A percentile compares a stretch with the other conserved stretches of the same genome.
Evolutionary conservation across 64 coral and sea anemone species (phyloP).

Genomic region (Astreopora myriophthalma): DNA sequence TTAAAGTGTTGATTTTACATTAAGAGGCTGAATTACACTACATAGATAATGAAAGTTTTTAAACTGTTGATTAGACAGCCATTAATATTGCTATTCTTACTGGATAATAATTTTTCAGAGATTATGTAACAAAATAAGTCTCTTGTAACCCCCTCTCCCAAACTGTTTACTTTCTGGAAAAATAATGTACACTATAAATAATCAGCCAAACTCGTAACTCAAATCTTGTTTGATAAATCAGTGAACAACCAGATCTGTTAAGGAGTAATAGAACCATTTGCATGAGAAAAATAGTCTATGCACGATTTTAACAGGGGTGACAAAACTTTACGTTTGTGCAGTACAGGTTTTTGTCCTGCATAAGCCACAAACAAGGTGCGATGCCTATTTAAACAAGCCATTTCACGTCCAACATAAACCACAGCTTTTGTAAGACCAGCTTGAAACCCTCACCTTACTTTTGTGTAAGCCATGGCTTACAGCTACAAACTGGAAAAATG

Average conservation of each 20-base stretch:
- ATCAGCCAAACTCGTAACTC: background rate
- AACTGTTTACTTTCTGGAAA: background rate
- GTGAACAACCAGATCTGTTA: background rate
- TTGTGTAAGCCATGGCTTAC: too few relatives aligned
- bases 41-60: background rate
- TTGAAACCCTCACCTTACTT: too few relatives aligned
- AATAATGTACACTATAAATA: background rate
- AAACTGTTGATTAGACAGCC: background rate
- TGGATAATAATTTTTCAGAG: background rate
- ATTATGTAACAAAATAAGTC: constrained; percentile 12
- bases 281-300: too few relatives aligned
- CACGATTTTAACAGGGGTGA: too few relatives aligned
- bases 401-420: too few relatives aligned
- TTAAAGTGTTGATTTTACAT: background rate
- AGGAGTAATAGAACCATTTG: background rate
- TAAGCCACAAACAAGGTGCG: too few relatives aligned
- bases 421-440: too few relatives aligned
- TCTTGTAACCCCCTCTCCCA: background rate
- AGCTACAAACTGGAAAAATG: too few relatives aligned
- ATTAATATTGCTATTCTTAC: background rate
- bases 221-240: background rate
- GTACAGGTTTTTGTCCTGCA: too few relatives aligned
- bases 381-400: too few relatives aligned
- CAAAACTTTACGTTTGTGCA: too few relatives aligned
- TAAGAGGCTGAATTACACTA: background rate